Conservation (phyloP, 2,888 invertebrate species). For the Polia nebulosa region DNA sequence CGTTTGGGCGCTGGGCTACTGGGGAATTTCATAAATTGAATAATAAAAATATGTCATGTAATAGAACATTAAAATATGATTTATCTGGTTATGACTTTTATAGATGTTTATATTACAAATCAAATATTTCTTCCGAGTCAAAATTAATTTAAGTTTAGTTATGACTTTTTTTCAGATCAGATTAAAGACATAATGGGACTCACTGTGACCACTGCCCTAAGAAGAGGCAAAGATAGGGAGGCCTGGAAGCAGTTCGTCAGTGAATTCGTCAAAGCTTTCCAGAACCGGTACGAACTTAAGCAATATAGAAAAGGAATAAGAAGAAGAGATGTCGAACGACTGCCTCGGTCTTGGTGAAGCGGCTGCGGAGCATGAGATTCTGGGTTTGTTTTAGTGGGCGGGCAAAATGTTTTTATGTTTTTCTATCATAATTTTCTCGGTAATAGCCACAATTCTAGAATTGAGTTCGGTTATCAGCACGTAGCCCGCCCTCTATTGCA, state of each 20-base stretch:
- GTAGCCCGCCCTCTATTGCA: neutral
- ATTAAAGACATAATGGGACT: no score
- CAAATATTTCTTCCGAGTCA: neutral
- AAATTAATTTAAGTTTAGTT: neutral
- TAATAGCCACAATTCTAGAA: neutral
- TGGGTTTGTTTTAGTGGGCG: neutral
- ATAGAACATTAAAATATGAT: neutral
- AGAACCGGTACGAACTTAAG: no score
- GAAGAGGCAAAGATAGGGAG: no score
- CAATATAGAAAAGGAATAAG: no score
- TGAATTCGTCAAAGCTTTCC: no score
- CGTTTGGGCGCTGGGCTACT: constrained; percentile 70
- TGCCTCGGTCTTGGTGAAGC: neutral
- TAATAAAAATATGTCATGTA: constrained; percentile 16
- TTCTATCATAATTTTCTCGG: neutral
- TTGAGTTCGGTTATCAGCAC: neutral
- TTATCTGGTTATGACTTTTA: neutral
- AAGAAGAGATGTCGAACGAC: no score
- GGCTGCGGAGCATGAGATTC: neutral
- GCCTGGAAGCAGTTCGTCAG: no score
- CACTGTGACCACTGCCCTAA: no score
- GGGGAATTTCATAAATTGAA: constrained; percentile 34
- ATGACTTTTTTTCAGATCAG: no score
- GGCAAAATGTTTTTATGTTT: neutral
- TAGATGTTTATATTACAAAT: neutral